Base-by-base conservation (phyloP, 2,113 vertebrate species). In the Tringa solitaria region DNA sequence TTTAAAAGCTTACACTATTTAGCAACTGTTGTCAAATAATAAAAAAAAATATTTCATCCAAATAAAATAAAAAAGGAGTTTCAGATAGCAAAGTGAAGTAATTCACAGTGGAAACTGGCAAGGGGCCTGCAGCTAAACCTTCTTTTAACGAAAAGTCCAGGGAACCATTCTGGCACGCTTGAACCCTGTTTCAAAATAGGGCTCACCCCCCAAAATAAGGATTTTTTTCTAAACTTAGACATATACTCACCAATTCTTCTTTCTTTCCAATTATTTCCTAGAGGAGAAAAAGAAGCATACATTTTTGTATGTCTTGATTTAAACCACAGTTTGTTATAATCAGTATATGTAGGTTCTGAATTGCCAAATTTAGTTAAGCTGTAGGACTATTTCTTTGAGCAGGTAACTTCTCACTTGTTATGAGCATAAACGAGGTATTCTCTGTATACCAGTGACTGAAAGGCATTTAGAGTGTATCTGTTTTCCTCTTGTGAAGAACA, bases 181-280 rank as follows among this genome's bases (percentile, higher is more conserved):
- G n/a, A 87, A 80, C 12, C 2, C 14, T 63, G 2, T 63, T 83
- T 67, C 9, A 4, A 74, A 67, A 73, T 7, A 88, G 11, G 12
- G 28, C 12, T 83, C 3, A 74, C 50, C 12, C 10, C 18, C 22
- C 35, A 80, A 85, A 26, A 21, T 53, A 53, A 7, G 15, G 60
- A 80, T 43, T 87, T 84, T 4, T 83, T 90, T 57, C 43, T 76
- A 83, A 83, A 74, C 27, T 45, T 83, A 70, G 85, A 79, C 3
- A 27, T 51, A 32, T 80, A 96, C 94, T 95, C 39, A 96, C 89
- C 95, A n/a, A 26, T 75, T 80, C 21, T 76, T 82, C n/a, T 50
- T 67, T 57, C 59, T 85, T 87, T 91, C 48, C 77, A 76, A 10
- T 50, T 89, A 69, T 50, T 73, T 90, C 89, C 89, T 85, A 43